A percentile compares a stretch with the other conserved stretches of the same genome.
Evolutionary conservation across 2,113 vertebrate species (phyloP).

Genomic region (Microcebus jonahi): DNA sequence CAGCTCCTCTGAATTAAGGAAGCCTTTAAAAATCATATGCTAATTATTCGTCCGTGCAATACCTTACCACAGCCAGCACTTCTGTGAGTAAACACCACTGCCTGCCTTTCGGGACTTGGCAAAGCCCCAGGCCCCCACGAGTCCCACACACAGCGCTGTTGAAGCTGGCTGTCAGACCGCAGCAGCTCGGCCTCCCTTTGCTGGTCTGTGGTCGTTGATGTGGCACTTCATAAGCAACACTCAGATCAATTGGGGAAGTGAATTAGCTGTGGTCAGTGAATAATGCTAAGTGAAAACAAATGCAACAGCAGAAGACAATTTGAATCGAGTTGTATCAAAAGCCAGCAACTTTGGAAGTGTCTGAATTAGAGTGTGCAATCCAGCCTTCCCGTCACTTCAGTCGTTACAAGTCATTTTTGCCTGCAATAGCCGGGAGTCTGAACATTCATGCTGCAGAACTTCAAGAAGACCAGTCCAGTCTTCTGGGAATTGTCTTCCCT

Average conservation of each 20-base stretch:
- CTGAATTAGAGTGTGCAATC: not conserved
- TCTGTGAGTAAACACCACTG: conserved; percentile 46
- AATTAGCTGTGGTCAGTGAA: not conserved
- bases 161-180: conserved; percentile 34
- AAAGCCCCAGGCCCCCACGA: conserved; percentile 8
- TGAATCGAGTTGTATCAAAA: not conserved
- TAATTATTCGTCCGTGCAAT: conserved; percentile 24
- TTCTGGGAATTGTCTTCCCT: not conserved
- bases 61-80: conserved; percentile 3
- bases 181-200: not conserved
- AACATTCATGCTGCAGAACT: not conserved
- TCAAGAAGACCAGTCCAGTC: not conserved
- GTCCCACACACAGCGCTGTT: conserved; percentile 50
- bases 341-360: not conserved
- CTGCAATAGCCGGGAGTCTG: not conserved
- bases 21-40: conserved; percentile 27
- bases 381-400: not conserved
- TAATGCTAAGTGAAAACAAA: not conserved
- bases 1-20: conserved; percentile 55
- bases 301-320: not conserved
- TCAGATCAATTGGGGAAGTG: not conserved
- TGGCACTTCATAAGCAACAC: not conserved
- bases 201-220: not conserved
- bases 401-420: not conserved
- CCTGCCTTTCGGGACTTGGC: conserved; percentile 55